phyloP scores from a whole-genome alignment of 2,797 vertebrate species.

The Buphagus erythrorhynchus region DNA sequence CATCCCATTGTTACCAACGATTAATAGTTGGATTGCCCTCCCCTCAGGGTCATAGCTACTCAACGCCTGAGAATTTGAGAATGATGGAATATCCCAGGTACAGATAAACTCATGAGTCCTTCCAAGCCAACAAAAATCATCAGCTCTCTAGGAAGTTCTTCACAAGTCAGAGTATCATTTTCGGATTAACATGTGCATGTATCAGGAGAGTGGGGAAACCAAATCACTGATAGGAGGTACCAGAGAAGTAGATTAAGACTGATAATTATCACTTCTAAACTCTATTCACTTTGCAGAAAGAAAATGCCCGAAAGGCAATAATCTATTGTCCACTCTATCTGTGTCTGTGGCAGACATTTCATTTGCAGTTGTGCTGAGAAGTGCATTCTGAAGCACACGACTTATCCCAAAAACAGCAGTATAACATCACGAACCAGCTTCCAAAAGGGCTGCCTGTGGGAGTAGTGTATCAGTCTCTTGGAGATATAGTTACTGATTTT shows the following conservation, averaged over 20 bases:
- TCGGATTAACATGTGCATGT: neutral
- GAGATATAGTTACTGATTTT: neutral
- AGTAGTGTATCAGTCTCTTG: neutral
- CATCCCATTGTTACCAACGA: neutral
- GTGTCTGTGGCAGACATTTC: neutral
- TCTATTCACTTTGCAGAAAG: neutral
- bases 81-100: neutral
- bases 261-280: neutral
- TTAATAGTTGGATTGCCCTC: neutral
- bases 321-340: neutral
- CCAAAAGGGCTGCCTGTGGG: neutral
- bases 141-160: neutral
- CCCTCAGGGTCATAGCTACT: neutral
- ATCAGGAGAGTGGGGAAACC: neutral
- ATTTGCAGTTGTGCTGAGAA: neutral
- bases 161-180: neutral
- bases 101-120: neutral
- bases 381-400: neutral
- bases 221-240: neutral
- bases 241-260: neutral
- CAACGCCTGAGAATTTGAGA: neutral
- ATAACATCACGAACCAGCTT: conserved; percentile 11
- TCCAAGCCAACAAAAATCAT: neutral
- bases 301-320: neutral
- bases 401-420: neutral